Percentiles rank a stretch among this genome's conserved stretches.
phyloP scores from a whole-genome alignment of 2,113 vertebrate genomes.

The rabbit (Oryctolagus cuniculus) region DNA sequence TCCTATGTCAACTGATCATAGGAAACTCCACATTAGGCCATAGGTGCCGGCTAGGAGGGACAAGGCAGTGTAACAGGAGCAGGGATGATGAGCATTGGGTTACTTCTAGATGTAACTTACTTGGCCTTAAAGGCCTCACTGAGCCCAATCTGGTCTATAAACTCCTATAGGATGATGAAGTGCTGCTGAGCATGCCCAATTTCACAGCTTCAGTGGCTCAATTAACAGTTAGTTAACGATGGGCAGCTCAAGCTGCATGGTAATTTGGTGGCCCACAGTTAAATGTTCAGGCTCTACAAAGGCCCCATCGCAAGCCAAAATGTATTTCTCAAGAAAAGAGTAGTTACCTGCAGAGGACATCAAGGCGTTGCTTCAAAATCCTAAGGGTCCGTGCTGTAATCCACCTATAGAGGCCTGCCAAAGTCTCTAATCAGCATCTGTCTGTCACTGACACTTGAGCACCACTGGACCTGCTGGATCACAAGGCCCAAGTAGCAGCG shows the following conservation, averaged over 20 bases:
- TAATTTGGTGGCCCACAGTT: background rate
- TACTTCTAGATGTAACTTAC: constrained; percentile 7
- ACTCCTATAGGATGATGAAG: background rate
- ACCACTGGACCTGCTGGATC: background rate
- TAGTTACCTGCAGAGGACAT: background rate
- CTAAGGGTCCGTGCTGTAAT: background rate
- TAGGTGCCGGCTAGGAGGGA: background rate
- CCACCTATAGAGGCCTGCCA: background rate
- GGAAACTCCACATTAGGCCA: background rate
- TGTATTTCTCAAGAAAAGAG: background rate
- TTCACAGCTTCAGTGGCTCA: background rate
- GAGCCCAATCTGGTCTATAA: background rate
- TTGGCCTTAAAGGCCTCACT: background rate
- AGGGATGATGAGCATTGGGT: background rate
- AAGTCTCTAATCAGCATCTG: background rate
- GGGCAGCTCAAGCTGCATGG: background rate
- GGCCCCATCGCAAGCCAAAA: background rate
- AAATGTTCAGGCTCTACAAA: background rate
- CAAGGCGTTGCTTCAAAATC: background rate
- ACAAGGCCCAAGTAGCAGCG: background rate
- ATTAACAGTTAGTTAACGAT: background rate
- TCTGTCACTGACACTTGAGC: background rate
- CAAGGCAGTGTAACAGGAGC: background rate
- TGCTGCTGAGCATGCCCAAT: background rate
- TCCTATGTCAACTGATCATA: background rate